Evolutionary conservation across 1,140 invertebrate species (phyloP), one percentile per base, ranked within the genome.

Genomic region (Drosophila santomea): DNA sequence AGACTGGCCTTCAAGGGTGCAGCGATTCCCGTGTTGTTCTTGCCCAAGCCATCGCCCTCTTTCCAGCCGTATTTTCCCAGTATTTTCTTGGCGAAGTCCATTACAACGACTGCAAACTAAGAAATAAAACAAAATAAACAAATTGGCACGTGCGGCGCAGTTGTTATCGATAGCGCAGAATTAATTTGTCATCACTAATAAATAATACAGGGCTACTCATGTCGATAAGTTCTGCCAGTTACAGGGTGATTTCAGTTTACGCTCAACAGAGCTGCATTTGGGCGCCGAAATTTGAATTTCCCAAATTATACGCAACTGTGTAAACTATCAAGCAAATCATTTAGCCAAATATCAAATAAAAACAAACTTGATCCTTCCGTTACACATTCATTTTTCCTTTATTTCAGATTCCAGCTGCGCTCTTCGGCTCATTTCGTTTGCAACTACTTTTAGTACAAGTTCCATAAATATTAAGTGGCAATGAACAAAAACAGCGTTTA

Each of bases 41-140:
- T 96, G 11, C 97, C 97, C 4, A 98, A 93, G 2, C 97, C 97
- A 93, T 97, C 95, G 7, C 97, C 97, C 93, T 95, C 95, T 25
- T 92, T 93, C 95, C 95, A 95, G 5, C 95, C 95, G 89, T 95
- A 95, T 91, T 96, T 96, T 54, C 93, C 68, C 5, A 96, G 91
- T 56, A 95, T 94, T 55, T 93, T 92, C 75, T 93, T 94, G 4
- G 94, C 95, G 92, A 95, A 95, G 92, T 94, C 91, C 93, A 94
- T 94, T 0, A 64, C 10, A 35, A 17, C 12, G 28, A 54, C 41
- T 14, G 54, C 28, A 60, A 61, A 38, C n/a, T 15, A 55, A 6
- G 17, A 14, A 15, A 11, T 28, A 63, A 62, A 74, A 75, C 28
- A 74, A 64, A 47, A 48, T 20, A 48, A 48, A 45, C 41, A 32